Base-by-base conservation (phyloP, 2,888 invertebrate species). In the Orthosia incerta region DNA sequence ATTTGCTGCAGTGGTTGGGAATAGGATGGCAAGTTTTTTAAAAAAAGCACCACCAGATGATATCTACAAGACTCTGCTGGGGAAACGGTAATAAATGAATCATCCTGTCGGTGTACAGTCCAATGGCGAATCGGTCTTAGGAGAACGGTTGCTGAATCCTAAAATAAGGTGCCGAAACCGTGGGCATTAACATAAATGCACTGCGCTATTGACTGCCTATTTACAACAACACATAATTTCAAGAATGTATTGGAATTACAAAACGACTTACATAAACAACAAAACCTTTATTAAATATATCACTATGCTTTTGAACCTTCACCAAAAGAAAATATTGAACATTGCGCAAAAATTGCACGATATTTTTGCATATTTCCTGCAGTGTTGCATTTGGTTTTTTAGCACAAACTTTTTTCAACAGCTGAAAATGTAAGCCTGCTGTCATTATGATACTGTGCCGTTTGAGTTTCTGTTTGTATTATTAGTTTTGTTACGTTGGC, bases 361-460 rank as follows among this genome's bases (percentile, higher is more conserved):
- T 50, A 20, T 46, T 75, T 51, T 51, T 76, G 5, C 9, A 45
- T 0, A n/a, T 4, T 18, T 57, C 20, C 4, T 11, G 26, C 4
- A 5, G 39, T 74, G 13, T n/a, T 1, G 3, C n/a, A 15, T 7
- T 0, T 15, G 23, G 51, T 75, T 48, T 60, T 56, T 64, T 4
- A 7, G 9, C 11, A 51, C 18, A 16, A 31, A 57, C 3, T n/a
- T 46, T 51, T 66, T 76, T 74, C n/a, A 66, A 16, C 45, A 1
- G 18, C 16, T 31, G 76, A 51, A 75, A 66, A 57, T 51, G 16
- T 66, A 66, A 76, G 77, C 57, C 76, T 31, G 26, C 50, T 23
- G 51, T 66, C 31, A n/a, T 45, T 26, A 26, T 50, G 16, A 60
- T 5, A 75, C 23, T 48, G 9, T 39, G 3, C 53, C 62, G 55